A percentile compares a stretch with the other conserved stretches of the same genome.
Evolutionary conservation across 2,888 invertebrate species (phyloP).

Genomic region (Epinotia bilunana): DNA sequence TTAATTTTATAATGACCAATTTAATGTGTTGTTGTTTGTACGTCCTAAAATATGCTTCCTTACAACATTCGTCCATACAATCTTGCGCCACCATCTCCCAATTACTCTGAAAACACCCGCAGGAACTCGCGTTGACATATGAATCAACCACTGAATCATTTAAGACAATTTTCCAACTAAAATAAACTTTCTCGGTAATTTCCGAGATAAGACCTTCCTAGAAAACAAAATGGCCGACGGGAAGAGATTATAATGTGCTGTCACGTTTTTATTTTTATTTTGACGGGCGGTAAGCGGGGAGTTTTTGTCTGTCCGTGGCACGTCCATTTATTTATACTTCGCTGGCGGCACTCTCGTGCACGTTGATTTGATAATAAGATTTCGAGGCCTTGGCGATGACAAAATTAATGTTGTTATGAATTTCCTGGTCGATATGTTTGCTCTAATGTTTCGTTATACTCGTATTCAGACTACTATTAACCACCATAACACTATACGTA

Average conservation of each 20-base stretch:
- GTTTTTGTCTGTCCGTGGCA: slow-evolving; percentile 36
- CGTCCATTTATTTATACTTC: slow-evolving; percentile 38
- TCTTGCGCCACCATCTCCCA: slow-evolving; percentile 23
- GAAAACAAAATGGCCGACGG: slow-evolving; percentile 40
- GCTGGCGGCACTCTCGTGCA: slow-evolving; percentile 17
- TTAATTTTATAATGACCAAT: no score
- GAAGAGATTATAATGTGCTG: slow-evolving; percentile 43
- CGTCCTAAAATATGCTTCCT: slow-evolving; percentile 10
- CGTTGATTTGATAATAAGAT: slow-evolving; percentile 25
- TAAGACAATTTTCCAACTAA: slow-evolving; percentile 38
- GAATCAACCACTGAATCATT: slow-evolving; percentile 42
- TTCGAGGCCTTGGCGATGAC: background rate
- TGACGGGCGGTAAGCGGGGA: slow-evolving; percentile 26
- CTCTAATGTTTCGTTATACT: no score
- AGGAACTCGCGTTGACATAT: slow-evolving; percentile 35
- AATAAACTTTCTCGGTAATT: slow-evolving; percentile 41
- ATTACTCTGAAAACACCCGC: slow-evolving; percentile 18
- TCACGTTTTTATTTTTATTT: slow-evolving; percentile 43
- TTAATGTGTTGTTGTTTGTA: background rate
- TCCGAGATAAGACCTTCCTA: slow-evolving; percentile 37
- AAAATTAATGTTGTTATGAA: background rate
- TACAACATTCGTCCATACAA: background rate
- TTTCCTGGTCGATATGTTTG: background rate
- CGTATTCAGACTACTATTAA: no score
- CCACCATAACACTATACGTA: no score